Conservation (phyloP, 2,888 invertebrate species). For the Craniophora ligustri region DNA sequence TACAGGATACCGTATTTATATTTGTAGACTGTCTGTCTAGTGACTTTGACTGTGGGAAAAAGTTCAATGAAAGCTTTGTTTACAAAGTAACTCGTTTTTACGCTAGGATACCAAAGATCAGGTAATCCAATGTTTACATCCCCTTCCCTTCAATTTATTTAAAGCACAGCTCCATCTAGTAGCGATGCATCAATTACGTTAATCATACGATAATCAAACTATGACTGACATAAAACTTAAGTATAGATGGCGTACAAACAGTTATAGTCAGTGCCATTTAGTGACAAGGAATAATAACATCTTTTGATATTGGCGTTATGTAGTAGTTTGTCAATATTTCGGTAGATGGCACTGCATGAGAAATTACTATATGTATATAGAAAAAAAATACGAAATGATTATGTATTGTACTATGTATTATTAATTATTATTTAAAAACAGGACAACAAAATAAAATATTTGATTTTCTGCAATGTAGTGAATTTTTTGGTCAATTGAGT, state of each 20-base stretch:
- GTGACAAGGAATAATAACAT: background rate
- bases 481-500: too few species aligned
- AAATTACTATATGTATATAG: too few species aligned
- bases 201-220: too few species aligned
- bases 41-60: background rate
- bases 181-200: background rate
- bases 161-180: slow-evolving; percentile 18
- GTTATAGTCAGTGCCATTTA: background rate
- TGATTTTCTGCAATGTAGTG: too few species aligned
- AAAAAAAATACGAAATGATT: too few species aligned
- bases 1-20: too few species aligned
- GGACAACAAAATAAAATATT: too few species aligned
- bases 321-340: rapidly evolving
- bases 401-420: too few species aligned
- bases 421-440: too few species aligned
- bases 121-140: slow-evolving; percentile 25
- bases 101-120: slow-evolving; percentile 3
- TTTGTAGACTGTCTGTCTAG: too few species aligned
- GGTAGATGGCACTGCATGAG: slow-evolving; percentile 27
- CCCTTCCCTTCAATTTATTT: background rate
- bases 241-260: background rate
- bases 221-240: too few species aligned
- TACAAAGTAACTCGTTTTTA: slow-evolving; percentile 7
- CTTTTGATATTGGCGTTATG: background rate
- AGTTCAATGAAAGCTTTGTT: slow-evolving; percentile 29